Evolutionary conservation across 2,113 vertebrate species (phyloP).

Genomic region (Clarias gariepinus): DNA sequence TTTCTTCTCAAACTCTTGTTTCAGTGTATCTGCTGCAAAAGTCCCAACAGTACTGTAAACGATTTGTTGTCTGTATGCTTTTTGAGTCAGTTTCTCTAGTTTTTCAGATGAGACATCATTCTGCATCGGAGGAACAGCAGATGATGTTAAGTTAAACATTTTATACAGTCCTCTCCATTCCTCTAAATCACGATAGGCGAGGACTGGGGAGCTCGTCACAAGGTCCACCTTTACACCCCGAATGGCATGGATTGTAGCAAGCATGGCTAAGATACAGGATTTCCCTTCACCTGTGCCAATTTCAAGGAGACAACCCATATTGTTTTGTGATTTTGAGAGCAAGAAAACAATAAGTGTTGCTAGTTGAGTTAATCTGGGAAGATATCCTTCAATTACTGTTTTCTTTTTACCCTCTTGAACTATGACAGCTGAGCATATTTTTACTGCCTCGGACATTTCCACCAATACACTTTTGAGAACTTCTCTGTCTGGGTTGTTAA

Average conservation of each 20-base stretch:
- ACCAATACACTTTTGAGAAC: constrained; percentile 33
- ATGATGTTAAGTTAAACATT: constrained; percentile 49
- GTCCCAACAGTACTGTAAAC: constrained; percentile 50
- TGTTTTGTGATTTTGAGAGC: constrained; percentile 1
- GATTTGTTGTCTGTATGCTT: constrained; percentile 42
- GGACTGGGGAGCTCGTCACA: constrained; percentile 51
- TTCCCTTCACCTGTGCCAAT: constrained; percentile 57
- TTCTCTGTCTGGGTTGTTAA: constrained; percentile 31
- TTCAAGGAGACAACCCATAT: constrained; percentile 50
- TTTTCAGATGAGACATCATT: constrained; percentile 16
- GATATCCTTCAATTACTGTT: constrained; percentile 45
- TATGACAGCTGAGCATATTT: constrained; percentile 31
- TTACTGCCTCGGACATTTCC: constrained; percentile 37
- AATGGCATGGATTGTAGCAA: constrained; percentile 50
- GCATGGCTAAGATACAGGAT: constrained; percentile 54
- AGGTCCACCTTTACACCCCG: constrained; percentile 49
- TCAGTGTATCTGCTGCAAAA: constrained; percentile 53
- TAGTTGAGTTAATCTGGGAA: constrained; percentile 53
- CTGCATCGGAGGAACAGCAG: constrained; percentile 42
- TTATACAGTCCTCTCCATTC: constrained; percentile 51
- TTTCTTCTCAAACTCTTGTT: constrained; percentile 52
- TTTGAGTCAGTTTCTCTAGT: constrained; percentile 5
- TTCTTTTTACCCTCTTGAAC: constrained; percentile 1
- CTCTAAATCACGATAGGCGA: constrained; percentile 47
- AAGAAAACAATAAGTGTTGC: constrained; percentile 49